Conservation (phyloP, 2,113 vertebrate species). For the Cathartes aura region DNA sequence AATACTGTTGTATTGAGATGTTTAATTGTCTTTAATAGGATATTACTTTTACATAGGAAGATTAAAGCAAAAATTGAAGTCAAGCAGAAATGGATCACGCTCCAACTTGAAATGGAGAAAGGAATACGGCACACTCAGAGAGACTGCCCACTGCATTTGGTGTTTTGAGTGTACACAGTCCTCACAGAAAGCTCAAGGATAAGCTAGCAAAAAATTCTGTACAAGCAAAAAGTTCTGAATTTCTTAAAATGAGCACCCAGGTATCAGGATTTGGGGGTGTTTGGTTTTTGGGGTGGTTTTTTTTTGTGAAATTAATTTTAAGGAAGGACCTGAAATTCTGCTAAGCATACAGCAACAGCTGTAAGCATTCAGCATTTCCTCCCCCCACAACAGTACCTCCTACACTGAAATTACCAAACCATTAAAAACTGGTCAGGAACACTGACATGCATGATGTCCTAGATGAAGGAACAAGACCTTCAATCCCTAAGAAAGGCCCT, state of each 20-base stretch:
- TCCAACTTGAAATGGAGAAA: neutral
- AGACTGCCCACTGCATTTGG: neutral
- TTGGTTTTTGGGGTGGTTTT: neutral
- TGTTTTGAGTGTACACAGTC: neutral
- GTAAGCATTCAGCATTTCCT: neutral
- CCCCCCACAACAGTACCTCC: neutral
- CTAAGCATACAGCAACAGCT: neutral
- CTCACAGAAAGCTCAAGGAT: neutral
- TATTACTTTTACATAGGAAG: neutral
- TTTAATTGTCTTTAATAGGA: neutral
- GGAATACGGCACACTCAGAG: rapidly evolving
- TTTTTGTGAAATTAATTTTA: neutral
- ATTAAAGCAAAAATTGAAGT: neutral
- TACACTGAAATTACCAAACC: neutral
- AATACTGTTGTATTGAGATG: neutral
- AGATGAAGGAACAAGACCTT: neutral
- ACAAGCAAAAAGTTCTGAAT: neutral
- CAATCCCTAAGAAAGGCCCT: neutral
- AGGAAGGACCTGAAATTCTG: neutral
- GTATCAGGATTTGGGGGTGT: neutral
- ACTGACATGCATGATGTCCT: rapidly evolving
- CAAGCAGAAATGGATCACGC: rapidly evolving
- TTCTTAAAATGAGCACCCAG: neutral
- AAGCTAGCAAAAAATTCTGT: neutral
- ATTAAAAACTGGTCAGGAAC: neutral